Base-by-base conservation (phyloP, 2,797 vertebrate genomes). In the Choloepus didactylus region DNA sequence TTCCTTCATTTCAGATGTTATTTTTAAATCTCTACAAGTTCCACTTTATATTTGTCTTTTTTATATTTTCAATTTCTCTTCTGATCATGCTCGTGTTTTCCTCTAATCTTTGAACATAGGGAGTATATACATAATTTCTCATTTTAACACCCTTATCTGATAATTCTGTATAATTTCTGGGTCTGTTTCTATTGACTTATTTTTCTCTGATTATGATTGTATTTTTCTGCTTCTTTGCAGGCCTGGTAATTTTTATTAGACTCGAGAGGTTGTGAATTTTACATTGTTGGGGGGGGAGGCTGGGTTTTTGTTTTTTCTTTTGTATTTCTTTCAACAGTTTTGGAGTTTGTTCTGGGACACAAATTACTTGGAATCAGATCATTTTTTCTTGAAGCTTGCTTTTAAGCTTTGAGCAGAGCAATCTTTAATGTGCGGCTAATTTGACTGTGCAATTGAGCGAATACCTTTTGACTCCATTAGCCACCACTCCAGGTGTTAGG, bases 401-500 rank as follows among this genome's bases (percentile, higher is more conserved):
- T 41, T 80, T 25, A 41, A 9, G 23, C 56, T 56, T 10, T 59
- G 8, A 41, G 23, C 4, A 6, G 23, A 80, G 27, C 8, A 38
- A 59, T 18, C 35, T 41, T 41, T 10, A 16, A 25, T 29, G 14
- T 29, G 54, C 9, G 35, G 25, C 35, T 80, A 59, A 80, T 29
- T 27, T 3, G 25, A 80, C 23, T 35, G 54, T 35, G 29, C 54
- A 9, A 0, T 35, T 29, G 15, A 60, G 54, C 14, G 2, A 8
- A 25, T 9, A 1, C 27, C 23, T 18, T 18, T 29, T 8, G 77
- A 60, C 54, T 5, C 38, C 54, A 16, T 38, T 16, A 6, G 8
- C 77, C 8, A 3, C 5, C 18, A 14, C 16, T 23, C 0, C 0
- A 15, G 10, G 15, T 41, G 54, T 38, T 3, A 29, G 2, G 54